These are phyloP conservation scores for Lysiphlebus fabarum DNA, from an alignment of 1,140 invertebrate genomes.

Conservation along the genomic window DNA sequence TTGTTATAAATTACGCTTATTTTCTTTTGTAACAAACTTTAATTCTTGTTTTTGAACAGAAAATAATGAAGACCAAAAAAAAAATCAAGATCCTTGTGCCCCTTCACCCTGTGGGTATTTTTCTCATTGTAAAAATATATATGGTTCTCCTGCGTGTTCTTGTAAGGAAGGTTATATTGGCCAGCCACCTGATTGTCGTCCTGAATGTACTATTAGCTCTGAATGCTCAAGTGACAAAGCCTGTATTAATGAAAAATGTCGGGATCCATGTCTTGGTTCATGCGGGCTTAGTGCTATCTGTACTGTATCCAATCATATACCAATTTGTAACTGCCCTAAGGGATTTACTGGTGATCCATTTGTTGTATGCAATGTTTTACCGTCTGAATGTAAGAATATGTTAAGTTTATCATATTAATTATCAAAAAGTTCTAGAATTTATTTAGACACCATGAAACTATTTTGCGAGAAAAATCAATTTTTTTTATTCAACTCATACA, in stretches of 20 bases:
- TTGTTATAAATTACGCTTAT: not conserved
- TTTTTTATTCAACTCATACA: constrained; percentile 22
- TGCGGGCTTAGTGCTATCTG: constrained; percentile 59
- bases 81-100: constrained; percentile 47
- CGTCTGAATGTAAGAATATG: constrained; percentile 44
- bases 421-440: too few relatives aligned
- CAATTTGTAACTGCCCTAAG: constrained; percentile 59
- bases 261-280: constrained; percentile 59
- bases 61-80: not conserved
- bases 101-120: constrained; percentile 57
- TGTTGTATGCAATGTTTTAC: constrained; percentile 45
- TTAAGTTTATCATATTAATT: too few relatives aligned
- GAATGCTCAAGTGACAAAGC: constrained; percentile 55
- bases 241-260: constrained; percentile 57
- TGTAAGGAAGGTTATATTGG: constrained; percentile 51
- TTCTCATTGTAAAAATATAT: constrained; percentile 48
- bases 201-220: constrained; percentile 54
- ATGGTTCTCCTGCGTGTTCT: constrained; percentile 39
- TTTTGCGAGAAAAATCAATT: too few relatives aligned
- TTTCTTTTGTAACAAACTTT: not conserved
- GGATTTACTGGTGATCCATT: constrained; percentile 59
- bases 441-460: too few relatives aligned
- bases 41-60: constrained; percentile 9
- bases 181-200: constrained; percentile 52
- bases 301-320: constrained; percentile 57